phyloP scores from a whole-genome alignment of 2,797 vertebrate species.

The Pyrocephalus nanus region DNA sequence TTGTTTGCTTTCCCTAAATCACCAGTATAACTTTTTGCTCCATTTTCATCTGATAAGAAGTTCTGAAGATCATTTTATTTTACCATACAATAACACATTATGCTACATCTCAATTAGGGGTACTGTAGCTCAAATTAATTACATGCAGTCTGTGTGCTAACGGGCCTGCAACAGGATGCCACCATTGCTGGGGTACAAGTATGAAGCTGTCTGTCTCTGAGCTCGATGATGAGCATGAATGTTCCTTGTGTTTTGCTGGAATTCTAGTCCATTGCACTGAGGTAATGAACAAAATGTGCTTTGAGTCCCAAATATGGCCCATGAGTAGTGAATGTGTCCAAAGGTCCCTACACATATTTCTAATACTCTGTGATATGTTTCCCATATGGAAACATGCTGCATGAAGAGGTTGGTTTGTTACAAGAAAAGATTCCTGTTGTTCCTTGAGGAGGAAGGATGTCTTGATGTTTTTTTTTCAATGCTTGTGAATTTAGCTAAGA shows the following conservation, averaged over 20 bases:
- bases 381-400: neutral
- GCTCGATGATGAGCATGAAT: neutral
- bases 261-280: neutral
- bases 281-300: neutral
- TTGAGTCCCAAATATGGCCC: neutral
- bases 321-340: neutral
- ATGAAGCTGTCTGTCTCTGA: neutral
- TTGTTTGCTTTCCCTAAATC: neutral
- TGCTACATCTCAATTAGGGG: conserved; percentile 33
- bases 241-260: neutral
- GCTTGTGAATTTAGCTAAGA: neutral
- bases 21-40: neutral
- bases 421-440: neutral
- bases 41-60: conserved; percentile 2
- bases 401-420: neutral
- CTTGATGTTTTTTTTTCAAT: neutral
- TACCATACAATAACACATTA: neutral
- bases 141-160: neutral
- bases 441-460: neutral
- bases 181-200: neutral
- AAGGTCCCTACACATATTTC: neutral
- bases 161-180: neutral
- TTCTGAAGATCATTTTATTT: neutral
- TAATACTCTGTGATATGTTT: neutral
- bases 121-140: conserved; percentile 14